Conservation (phyloP, 2,888 invertebrate genomes). For the Plagiodera versicolora region DNA sequence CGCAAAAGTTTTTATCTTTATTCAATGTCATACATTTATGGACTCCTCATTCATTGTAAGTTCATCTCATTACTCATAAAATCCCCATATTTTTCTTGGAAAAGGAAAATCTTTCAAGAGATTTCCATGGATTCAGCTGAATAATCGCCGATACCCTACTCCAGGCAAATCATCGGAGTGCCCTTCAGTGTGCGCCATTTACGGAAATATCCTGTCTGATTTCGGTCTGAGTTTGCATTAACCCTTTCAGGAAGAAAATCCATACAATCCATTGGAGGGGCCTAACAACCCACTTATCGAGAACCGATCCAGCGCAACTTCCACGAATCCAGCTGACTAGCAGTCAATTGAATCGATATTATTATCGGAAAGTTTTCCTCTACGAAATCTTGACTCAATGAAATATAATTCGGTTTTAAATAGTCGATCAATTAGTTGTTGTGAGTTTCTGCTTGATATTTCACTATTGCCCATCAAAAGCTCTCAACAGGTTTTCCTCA, state of each 20-base stretch:
- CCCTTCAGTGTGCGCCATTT: background rate
- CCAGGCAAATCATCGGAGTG: background rate
- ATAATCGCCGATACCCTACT: background rate
- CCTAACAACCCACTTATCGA: background rate
- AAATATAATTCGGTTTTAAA: too few relatives aligned
- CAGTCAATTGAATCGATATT: constrained; percentile 47
- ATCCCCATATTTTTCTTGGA: background rate
- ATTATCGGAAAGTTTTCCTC: too few relatives aligned
- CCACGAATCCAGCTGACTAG: constrained; percentile 30
- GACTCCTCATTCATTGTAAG: too few relatives aligned
- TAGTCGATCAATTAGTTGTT: too few relatives aligned
- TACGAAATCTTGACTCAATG: too few relatives aligned
- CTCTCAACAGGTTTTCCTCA: too few relatives aligned
- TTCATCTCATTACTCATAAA: background rate
- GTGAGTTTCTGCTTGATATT: too few relatives aligned
- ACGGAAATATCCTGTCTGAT: background rate
- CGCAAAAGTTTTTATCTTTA: too few relatives aligned
- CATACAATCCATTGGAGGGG: background rate
- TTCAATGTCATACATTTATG: too few relatives aligned
- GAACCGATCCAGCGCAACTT: constrained; percentile 3
- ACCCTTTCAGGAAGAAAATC: constrained; percentile 2
- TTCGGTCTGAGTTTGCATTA: constrained; percentile 5
- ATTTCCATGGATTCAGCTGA: background rate
- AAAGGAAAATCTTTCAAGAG: background rate
- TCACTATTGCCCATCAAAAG: too few relatives aligned